Base-by-base conservation (phyloP, 2,888 invertebrate species). In the Aphodius granarius region DNA sequence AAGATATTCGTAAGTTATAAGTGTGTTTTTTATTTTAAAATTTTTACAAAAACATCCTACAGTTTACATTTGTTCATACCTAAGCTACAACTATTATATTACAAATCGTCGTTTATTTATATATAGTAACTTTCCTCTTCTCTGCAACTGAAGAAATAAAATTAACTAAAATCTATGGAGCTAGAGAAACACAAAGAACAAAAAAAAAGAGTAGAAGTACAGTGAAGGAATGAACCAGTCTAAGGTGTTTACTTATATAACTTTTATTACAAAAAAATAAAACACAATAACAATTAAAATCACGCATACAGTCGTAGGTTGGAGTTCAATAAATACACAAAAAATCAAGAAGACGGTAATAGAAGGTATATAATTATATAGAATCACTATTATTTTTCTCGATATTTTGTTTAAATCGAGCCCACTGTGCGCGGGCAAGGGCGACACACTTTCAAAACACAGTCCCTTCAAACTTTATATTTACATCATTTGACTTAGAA, bases 401-500 rank as follows among this genome's bases (percentile, higher is more conserved):
- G 62, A 66, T 23, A 18, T 66, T 75, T 78, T 80, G 68, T 76
- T 73, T 75, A n/a, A 62, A 23, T 68, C 21, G 68, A 17, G 64
- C 43, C 62, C 79, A 78, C 81, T 81, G 65, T 68, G 66, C 74
- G 71, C 74, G 71, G 77, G 80, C 81, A 80, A 80, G 80, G 82
- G 80, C 77, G 78, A 82, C 81, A 81, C 81, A 78, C 78, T 75
- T 13, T 43, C 13, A 77, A 73, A 76, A 73, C 73, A 71, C 73
- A 71, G 76, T 76, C 76, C 73, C 73, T 76, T 73, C 73, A 71
- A 73, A 82, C 78, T 13, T 43, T 79, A n/a, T n/a, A 77, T 77
- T 76, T 76, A 75, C 65, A 73, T 43, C 43, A 77, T 66, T 81
- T 89, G 89, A 89, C 89, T 91, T 94, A 96, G 91, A 94, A 95